Evolutionary conservation across 2,797 vertebrate genomes (phyloP).

Genomic region (Cephalopachus bancanus): DNA sequence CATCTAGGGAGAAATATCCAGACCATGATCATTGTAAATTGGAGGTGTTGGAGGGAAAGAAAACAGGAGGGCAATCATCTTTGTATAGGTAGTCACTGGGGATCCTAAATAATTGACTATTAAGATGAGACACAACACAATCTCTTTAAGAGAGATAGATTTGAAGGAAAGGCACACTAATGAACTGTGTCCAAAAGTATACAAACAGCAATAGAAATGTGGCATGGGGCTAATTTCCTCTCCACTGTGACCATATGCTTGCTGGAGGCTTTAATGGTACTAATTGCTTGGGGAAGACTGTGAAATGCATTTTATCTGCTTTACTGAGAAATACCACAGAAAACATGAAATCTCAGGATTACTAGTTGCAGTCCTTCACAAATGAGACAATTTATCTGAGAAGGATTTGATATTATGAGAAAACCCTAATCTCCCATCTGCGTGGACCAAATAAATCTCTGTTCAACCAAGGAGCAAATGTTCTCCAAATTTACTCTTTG

Average conservation of each 20-base stretch:
- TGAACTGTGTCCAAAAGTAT: constrained; percentile 79
- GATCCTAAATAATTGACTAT: constrained; percentile 75
- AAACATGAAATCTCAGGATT: constrained; percentile 66
- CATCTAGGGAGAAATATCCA: constrained; percentile 9
- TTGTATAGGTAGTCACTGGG: constrained; percentile 41
- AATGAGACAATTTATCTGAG: constrained; percentile 72
- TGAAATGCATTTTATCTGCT: constrained; percentile 41
- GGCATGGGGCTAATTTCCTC: constrained; percentile 79
- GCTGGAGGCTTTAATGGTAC: constrained; percentile 68
- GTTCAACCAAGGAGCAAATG: constrained; percentile 11
- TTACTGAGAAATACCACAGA: constrained; percentile 61
- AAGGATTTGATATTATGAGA: constrained; percentile 49
- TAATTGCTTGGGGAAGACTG: constrained; percentile 70
- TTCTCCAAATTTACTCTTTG: constrained; percentile 75
- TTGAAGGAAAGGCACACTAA: constrained; percentile 76
- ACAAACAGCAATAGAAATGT: constrained; percentile 76
- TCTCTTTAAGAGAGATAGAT: constrained; percentile 79
- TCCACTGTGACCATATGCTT: constrained; percentile 81
- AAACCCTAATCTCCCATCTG: constrained; percentile 29
- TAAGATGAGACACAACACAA: constrained; percentile 72
- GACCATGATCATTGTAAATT: neutral
- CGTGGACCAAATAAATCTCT: constrained; percentile 58
- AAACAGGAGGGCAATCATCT: constrained; percentile 55
- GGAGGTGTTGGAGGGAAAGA: constrained; percentile 16
- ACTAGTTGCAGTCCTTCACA: constrained; percentile 57